Conservation (phyloP, 2,888 invertebrate genomes). For the Gortyna flavago region DNA sequence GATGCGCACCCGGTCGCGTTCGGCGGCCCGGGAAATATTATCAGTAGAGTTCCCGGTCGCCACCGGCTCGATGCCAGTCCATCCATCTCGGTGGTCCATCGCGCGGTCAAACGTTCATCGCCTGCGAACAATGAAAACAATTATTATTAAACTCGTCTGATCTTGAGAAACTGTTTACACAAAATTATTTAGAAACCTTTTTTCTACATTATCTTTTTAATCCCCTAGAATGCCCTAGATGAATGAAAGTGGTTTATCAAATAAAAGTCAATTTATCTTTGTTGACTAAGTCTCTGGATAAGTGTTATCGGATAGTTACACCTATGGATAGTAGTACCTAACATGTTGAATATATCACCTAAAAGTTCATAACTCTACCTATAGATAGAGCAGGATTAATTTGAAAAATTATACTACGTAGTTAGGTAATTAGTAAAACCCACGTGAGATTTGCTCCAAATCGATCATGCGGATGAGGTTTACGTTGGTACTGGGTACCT, state of each 20-base stretch:
- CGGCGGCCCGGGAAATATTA: conserved; percentile 83
- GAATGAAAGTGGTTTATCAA: conserved; percentile 10
- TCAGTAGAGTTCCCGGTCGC: conserved; percentile 83
- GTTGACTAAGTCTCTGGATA: conserved; percentile 7
- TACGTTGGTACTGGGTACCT: conserved; percentile 41
- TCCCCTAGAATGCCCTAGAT: conserved; percentile 20
- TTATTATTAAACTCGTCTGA: conserved; percentile 37
- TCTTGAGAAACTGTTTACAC: conserved; percentile 6
- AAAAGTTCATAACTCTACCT: neutral
- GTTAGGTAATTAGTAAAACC: conserved; percentile 2
- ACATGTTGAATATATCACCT: conserved; percentile 3
- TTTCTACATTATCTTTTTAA: conserved; percentile 27
- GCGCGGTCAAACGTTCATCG: conserved; percentile 87
- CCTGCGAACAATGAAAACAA: conserved; percentile 79
- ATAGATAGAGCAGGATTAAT: neutral
- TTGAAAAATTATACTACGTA: neutral
- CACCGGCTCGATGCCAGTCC: conserved; percentile 80
- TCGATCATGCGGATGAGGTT: conserved; percentile 50
- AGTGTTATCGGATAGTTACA: conserved; percentile 9
- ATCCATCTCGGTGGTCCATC: conserved; percentile 87
- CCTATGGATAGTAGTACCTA: neutral
- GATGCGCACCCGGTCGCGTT: conserved; percentile 93
- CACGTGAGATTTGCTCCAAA: conserved; percentile 12
- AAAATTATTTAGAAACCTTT: conserved; percentile 34
- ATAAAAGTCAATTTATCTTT: conserved; percentile 30